These are phyloP conservation scores for Calephelis nemesis DNA, from an alignment of 1,140 invertebrate species.

Conservation along the genomic window DNA sequence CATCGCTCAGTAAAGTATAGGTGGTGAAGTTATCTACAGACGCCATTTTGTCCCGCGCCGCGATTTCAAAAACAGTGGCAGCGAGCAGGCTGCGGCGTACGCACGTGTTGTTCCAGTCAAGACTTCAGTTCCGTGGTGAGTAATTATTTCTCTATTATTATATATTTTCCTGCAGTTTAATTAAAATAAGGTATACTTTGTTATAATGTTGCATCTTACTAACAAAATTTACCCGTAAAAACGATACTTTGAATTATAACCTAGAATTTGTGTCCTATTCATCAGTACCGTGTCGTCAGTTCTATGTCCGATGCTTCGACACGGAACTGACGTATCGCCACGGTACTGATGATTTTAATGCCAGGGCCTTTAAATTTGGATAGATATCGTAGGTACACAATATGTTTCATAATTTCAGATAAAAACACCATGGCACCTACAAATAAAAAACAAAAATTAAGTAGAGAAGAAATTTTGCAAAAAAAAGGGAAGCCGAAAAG, in stretches of 20 bases:
- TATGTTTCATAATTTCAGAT: too few species aligned
- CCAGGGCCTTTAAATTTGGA: too few species aligned
- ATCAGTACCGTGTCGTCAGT: slow-evolving; percentile 28
- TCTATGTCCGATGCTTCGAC: slow-evolving; percentile 28
- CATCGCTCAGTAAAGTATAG: not conserved
- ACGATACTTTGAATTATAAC: slow-evolving; percentile 29
- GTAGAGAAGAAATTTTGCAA: too few species aligned
- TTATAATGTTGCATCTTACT: slow-evolving; percentile 29
- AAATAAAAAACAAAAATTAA: too few species aligned
- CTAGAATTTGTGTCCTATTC: slow-evolving; percentile 31
- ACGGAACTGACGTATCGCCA: slow-evolving; percentile 33
- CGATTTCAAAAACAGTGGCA: not conserved
- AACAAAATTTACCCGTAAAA: slow-evolving; percentile 27
- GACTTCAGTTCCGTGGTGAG: slow-evolving; percentile 33
- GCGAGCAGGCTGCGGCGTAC: not conserved
- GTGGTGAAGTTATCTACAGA: not conserved
- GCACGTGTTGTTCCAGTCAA: slow-evolving; percentile 21
- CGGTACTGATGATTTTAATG: slow-evolving; percentile 24
- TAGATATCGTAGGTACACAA: too few species aligned
- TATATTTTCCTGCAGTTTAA: slow-evolving; percentile 32
- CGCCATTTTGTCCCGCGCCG: not conserved
- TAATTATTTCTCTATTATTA: slow-evolving; percentile 32
- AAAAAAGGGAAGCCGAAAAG: too few species aligned
- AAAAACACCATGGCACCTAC: too few species aligned
- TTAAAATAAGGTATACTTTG: slow-evolving; percentile 30